A percentile compares a stretch with the other conserved stretches of the same genome.
These are phyloP conservation scores for Festucalex cinctus DNA, from an alignment of 2,113 vertebrate genomes.

Conservation along the genomic window DNA sequence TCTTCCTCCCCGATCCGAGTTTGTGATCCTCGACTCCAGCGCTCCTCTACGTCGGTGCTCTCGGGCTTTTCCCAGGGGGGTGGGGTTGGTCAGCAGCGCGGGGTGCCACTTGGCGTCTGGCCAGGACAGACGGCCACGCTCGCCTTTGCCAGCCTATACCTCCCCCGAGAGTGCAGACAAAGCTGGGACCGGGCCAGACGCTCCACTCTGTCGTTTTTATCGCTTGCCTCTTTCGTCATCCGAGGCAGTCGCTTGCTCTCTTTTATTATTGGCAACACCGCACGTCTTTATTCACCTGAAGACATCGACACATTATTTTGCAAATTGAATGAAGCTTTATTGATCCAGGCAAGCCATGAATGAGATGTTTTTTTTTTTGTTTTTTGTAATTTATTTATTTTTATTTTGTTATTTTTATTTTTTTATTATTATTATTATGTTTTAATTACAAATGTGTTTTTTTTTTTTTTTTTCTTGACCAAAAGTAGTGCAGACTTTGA, in stretches of 20 bases:
- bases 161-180: constrained; percentile 70
- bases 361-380: no score
- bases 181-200: constrained; percentile 71
- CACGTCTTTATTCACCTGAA: not conserved
- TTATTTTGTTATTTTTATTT: no score
- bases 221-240: not conserved
- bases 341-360: no score
- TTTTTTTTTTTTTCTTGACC: no score
- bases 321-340: no score
- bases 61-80: constrained; percentile 64
- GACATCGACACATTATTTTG: not conserved
- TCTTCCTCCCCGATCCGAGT: constrained; percentile 24
- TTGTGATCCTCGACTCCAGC: constrained; percentile 36
- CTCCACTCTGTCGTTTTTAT: constrained; percentile 39
- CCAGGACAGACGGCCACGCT: constrained; percentile 65
- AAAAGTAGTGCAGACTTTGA: no score
- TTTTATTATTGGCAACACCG: not conserved
- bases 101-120: constrained; percentile 66
- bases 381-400: no score
- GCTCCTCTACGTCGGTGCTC: constrained; percentile 9
- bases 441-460: no score
- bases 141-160: constrained; percentile 60
- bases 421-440: no score
- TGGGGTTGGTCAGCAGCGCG: constrained; percentile 54
- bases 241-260: constrained; percentile 6